Conservation (phyloP, 2,797 vertebrate genomes). For the Heliangelus exortis region DNA sequence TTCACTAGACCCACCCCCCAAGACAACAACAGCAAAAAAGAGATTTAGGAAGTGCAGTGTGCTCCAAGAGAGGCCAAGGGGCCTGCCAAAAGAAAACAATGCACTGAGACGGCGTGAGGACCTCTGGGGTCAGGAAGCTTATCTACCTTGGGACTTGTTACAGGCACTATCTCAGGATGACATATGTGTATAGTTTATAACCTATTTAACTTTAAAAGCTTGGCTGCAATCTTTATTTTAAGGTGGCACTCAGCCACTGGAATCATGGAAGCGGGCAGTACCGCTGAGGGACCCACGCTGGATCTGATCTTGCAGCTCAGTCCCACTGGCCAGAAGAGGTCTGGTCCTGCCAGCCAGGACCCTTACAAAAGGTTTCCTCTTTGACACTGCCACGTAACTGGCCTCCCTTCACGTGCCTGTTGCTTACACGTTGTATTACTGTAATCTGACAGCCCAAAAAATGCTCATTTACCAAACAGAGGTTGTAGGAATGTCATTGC, state of each 20-base stretch:
- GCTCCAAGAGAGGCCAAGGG: background rate
- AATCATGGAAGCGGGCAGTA: background rate
- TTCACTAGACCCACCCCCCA: constrained; percentile 5
- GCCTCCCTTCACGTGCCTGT: constrained; percentile 2
- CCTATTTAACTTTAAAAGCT: constrained; percentile 30
- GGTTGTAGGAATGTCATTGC: background rate
- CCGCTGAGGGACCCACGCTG: background rate
- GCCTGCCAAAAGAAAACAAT: constrained; percentile 41
- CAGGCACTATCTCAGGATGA: constrained; percentile 65
- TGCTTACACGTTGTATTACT: background rate
- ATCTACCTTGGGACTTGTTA: constrained; percentile 51
- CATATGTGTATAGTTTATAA: constrained; percentile 38
- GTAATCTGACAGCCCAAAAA: constrained; percentile 34
- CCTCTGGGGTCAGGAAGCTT: constrained; percentile 54
- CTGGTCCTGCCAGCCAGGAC: background rate
- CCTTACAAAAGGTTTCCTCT: background rate
- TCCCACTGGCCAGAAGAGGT: background rate
- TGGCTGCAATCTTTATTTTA: constrained; percentile 25
- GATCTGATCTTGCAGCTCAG: background rate
- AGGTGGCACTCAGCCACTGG: background rate
- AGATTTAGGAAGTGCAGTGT: background rate
- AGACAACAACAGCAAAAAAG: background rate
- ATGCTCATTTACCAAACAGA: constrained; percentile 11
- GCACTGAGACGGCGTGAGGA: background rate
- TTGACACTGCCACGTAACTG: background rate